phyloP scores from a whole-genome alignment of 2,113 vertebrate species.

The Hippocampus comes region DNA sequence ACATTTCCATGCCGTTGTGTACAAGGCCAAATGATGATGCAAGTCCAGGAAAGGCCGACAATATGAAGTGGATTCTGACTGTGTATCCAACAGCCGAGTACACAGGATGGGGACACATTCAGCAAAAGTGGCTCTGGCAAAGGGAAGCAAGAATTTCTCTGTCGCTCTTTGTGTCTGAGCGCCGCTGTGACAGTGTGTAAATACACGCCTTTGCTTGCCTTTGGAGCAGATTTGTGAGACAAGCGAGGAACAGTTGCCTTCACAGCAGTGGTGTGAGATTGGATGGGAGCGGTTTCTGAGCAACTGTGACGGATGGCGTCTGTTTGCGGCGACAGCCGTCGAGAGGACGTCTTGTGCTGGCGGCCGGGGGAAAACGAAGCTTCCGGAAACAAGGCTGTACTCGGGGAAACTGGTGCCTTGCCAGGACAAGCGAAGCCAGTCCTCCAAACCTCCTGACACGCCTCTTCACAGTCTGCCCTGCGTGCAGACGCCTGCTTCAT shows the following conservation, averaged over 20 bases:
- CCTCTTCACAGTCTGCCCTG: slow-evolving; percentile 33
- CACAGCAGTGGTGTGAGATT: slow-evolving; percentile 66
- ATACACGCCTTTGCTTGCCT: slow-evolving; percentile 56
- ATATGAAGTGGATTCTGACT: slow-evolving; percentile 52
- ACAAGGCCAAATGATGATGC: neutral
- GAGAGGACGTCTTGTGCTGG: slow-evolving; percentile 56
- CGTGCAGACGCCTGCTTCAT: slow-evolving; percentile 3
- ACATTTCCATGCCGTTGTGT: slow-evolving; percentile 19
- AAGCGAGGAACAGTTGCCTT: slow-evolving; percentile 65
- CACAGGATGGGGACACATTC: slow-evolving; percentile 43
- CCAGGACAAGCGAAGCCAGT: slow-evolving; percentile 47
- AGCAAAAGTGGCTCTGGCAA: slow-evolving; percentile 33
- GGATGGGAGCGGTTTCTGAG: slow-evolving; percentile 61
- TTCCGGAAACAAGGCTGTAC: slow-evolving; percentile 41
- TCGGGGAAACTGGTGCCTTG: slow-evolving; percentile 44
- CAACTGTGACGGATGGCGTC: slow-evolving; percentile 65
- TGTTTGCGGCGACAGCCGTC: slow-evolving; percentile 52
- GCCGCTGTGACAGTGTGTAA: slow-evolving; percentile 44
- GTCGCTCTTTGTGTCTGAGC: slow-evolving; percentile 27
- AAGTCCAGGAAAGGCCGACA: slow-evolving; percentile 35
- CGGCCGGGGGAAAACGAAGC: slow-evolving; percentile 31
- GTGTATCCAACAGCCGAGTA: slow-evolving; percentile 42
- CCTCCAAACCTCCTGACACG: slow-evolving; percentile 41
- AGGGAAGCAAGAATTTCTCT: slow-evolving; percentile 29
- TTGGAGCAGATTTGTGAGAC: slow-evolving; percentile 68